A percentile compares a stretch with the other conserved stretches of the same genome.
phyloP scores from a whole-genome alignment of 2,888 invertebrate genomes.

The Emmelina monodactyla region DNA sequence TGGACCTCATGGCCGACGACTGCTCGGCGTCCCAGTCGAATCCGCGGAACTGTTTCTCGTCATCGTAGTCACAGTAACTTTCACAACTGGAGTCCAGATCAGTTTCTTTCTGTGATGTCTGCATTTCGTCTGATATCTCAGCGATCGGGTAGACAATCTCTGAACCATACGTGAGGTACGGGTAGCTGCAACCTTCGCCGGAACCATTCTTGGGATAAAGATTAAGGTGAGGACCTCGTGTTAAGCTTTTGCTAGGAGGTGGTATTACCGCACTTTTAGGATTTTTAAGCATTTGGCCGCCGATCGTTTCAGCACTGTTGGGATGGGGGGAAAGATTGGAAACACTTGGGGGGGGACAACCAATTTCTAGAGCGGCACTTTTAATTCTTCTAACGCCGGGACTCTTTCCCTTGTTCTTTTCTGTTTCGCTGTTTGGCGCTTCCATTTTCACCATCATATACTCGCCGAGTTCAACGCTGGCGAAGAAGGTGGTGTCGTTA shows the following conservation, averaged over 20 bases:
- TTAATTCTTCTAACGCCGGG: constrained; percentile 73
- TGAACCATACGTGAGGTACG: constrained; percentile 72
- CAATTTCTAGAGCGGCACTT: constrained; percentile 75
- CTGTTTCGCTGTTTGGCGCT: constrained; percentile 50
- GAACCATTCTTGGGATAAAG: constrained; percentile 71
- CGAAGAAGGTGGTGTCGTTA: constrained; percentile 67
- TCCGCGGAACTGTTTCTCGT: constrained; percentile 62
- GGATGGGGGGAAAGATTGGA: constrained; percentile 81
- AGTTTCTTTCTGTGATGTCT: constrained; percentile 71
- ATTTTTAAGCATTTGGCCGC: constrained; percentile 71
- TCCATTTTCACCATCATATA: constrained; percentile 61
- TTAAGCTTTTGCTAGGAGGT: constrained; percentile 74
- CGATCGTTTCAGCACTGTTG: constrained; percentile 81
- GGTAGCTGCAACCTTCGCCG: constrained; percentile 79
- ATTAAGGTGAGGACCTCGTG: constrained; percentile 74
- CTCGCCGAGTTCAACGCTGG: constrained; percentile 59
- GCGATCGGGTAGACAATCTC: constrained; percentile 86
- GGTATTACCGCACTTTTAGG: constrained; percentile 70
- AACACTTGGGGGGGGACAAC: constrained; percentile 72
- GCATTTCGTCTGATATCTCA: constrained; percentile 83
- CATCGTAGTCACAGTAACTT: constrained; percentile 70
- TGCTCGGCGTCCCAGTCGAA: constrained; percentile 61
- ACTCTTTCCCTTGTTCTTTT: constrained; percentile 63
- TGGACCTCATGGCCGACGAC: constrained; percentile 50
- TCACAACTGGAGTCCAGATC: constrained; percentile 67